Percentiles rank a stretch among this genome's conserved stretches.
These are phyloP conservation scores for Ctenochaetus hawaiiensis DNA, from an alignment of 2,797 vertebrate species.

Conservation along the genomic window DNA sequence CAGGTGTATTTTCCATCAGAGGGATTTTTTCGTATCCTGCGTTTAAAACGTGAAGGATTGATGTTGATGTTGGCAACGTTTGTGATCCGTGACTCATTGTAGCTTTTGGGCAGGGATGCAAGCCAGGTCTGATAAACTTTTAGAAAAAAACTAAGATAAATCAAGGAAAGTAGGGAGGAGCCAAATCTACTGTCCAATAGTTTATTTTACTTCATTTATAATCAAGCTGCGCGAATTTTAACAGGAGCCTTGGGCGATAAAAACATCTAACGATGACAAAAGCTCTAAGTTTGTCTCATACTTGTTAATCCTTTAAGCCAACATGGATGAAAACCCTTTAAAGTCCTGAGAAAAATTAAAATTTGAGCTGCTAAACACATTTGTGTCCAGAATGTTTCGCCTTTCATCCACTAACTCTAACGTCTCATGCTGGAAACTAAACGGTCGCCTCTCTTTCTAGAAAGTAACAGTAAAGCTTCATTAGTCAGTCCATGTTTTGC, in stretches of 20 bases:
- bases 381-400: background rate
- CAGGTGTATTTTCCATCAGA: slow-evolving; percentile 37
- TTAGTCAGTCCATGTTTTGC: slow-evolving; percentile 26
- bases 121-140: slow-evolving; percentile 21
- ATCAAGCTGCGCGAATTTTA: background rate
- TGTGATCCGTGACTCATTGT: slow-evolving; percentile 60
- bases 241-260: slow-evolving; percentile 4
- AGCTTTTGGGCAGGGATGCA: slow-evolving; percentile 33
- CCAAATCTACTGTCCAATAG: background rate
- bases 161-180: slow-evolving; percentile 11
- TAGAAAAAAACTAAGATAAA: too few relatives aligned
- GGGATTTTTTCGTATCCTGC: slow-evolving; percentile 36
- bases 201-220: background rate
- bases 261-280: background rate
- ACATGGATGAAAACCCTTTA: slow-evolving; percentile 8
- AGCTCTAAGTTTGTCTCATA: background rate
- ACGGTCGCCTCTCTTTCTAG: slow-evolving; percentile 2
- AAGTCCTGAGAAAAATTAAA: slow-evolving; percentile 12
- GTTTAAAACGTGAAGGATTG: slow-evolving; percentile 31
- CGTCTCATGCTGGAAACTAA: background rate
- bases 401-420: background rate
- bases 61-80: slow-evolving; percentile 46
- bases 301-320: slow-evolving; percentile 8
- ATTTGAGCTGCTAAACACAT: background rate
- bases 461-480: slow-evolving; percentile 17